Conservation (phyloP, 2,113 vertebrate species). For the Caloenas nicobarica region DNA sequence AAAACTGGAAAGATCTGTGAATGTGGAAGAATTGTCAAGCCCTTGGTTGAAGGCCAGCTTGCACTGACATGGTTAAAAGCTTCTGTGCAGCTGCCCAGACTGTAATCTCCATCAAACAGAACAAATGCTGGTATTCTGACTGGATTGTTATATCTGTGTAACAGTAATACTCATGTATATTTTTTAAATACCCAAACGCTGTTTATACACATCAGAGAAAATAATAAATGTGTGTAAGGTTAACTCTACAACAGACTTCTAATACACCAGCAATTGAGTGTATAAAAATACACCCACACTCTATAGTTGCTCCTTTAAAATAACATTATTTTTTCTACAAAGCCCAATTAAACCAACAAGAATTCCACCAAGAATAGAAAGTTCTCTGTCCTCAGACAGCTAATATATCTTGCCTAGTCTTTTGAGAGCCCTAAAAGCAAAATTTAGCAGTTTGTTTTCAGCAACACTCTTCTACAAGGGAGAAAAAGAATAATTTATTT, state of each 20-base stretch:
- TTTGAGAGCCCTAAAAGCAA: slow-evolving; percentile 45
- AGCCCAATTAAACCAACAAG: slow-evolving; percentile 53
- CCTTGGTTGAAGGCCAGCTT: background rate
- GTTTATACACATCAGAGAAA: background rate
- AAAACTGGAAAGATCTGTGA: background rate
- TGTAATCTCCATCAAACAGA: background rate
- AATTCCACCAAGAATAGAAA: slow-evolving; percentile 48
- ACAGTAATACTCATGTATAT: background rate
- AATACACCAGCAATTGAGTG: background rate
- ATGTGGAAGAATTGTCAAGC: background rate
- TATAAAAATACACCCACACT: slow-evolving; percentile 15
- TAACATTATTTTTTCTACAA: slow-evolving; percentile 38
- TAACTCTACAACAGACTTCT: background rate
- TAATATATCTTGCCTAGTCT: slow-evolving; percentile 22
- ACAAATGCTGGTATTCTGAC: background rate
- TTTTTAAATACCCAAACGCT: background rate
- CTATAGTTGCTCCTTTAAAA: slow-evolving; percentile 27
- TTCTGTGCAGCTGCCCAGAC: background rate
- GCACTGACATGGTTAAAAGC: background rate
- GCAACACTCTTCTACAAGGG: background rate
- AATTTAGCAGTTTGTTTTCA: slow-evolving; percentile 57
- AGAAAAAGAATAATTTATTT: slow-evolving; percentile 33
- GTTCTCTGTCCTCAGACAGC: slow-evolving; percentile 41
- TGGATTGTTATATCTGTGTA: background rate
- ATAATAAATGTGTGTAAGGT: background rate